Conservation (phyloP, 1,140 invertebrate species). For the Aphidius gifuensis region DNA sequence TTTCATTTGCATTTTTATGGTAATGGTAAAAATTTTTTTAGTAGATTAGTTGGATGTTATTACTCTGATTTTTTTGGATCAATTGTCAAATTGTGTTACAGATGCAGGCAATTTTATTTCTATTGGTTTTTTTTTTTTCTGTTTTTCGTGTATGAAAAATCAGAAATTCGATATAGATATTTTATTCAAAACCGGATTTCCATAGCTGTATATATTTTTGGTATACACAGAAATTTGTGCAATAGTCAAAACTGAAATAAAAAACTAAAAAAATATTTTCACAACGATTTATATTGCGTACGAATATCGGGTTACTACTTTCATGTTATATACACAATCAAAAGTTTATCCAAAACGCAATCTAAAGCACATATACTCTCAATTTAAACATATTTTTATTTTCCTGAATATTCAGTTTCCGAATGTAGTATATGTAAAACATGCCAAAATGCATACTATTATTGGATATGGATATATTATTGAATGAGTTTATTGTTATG, state of each 20-base stretch:
- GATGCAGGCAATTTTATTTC: too few species aligned
- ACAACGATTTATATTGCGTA: constrained; percentile 22
- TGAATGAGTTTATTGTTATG: constrained; percentile 7
- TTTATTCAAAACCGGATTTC: too few species aligned
- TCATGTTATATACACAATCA: constrained; percentile 2
- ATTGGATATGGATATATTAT: constrained; percentile 10
- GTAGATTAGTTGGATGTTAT: too few species aligned
- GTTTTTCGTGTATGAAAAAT: too few species aligned
- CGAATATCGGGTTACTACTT: constrained; percentile 22
- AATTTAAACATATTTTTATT: constrained; percentile 17
- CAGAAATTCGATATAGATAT: too few species aligned
- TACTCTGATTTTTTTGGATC: too few species aligned
- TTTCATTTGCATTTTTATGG: background rate
- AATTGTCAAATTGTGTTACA: too few species aligned
- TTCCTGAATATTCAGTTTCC: constrained; percentile 23
- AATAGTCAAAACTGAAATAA: too few species aligned
- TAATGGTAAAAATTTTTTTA: too few species aligned
- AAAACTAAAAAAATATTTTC: background rate
- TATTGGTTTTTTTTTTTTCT: too few species aligned
- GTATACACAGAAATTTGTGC: too few species aligned
- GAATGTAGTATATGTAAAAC: constrained; percentile 18
- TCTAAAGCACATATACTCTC: background rate
- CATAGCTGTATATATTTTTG: too few species aligned
- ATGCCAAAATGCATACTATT: constrained; percentile 15
- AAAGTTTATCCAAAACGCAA: constrained; percentile 24